Percentiles rank a stretch among this genome's conserved stretches.
Conservation (phyloP, 2,797 vertebrate species). For the Cynopterus sphinx region DNA sequence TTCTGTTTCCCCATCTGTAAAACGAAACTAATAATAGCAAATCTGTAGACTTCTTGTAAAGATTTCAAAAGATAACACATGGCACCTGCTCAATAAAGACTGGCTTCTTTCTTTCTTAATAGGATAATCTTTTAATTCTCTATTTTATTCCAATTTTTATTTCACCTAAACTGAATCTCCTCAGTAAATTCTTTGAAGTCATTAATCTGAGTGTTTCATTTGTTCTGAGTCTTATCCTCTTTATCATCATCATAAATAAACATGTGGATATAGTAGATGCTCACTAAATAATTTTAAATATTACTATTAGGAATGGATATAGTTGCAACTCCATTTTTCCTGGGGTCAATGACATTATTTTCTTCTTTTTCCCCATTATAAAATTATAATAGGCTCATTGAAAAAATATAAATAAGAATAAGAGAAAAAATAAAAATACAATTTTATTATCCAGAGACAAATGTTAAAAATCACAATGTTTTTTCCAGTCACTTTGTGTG, state of each 20-base stretch:
- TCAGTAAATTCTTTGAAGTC: not conserved
- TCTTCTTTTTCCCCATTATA: not conserved
- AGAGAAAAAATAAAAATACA: not conserved
- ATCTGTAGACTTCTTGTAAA: not conserved
- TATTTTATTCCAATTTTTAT: conserved; percentile 1
- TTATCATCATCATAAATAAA: not conserved
- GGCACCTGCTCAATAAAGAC: not conserved
- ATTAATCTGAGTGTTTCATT: not conserved
- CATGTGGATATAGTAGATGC: not conserved
- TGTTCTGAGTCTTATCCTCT: not conserved
- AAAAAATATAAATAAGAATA: not conserved
- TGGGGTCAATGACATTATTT: not conserved
- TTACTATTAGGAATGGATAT: not conserved
- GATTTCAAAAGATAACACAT: not conserved
- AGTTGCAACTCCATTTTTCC: not conserved
- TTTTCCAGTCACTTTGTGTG: not conserved
- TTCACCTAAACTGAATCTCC: not conserved
- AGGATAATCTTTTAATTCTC: not conserved
- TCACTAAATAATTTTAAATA: not conserved
- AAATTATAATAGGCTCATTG: not conserved
- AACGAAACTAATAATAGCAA: not conserved
- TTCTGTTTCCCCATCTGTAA: not conserved
- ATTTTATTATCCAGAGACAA: not conserved
- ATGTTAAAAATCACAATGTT: not conserved
- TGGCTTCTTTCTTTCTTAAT: not conserved